A percentile compares a stretch with the other conserved stretches of the same genome.
Conservation (phyloP, 2,113 vertebrate genomes). For the Sorex araneus region DNA sequence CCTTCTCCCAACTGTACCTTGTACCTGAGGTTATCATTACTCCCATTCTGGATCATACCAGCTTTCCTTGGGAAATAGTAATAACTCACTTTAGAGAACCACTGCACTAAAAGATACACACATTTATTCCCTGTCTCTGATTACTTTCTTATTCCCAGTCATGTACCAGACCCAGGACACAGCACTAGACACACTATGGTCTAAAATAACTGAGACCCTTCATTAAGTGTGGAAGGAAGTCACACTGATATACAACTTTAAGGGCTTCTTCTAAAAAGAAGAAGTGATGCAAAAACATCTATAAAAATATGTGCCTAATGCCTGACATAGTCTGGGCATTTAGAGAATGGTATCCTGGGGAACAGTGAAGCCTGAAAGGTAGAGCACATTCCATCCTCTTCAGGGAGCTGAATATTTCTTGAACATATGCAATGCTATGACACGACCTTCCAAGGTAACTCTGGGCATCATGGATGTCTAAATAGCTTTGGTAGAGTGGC, state of each 20-base stretch:
- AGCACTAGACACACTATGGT: not conserved
- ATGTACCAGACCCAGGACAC: not conserved
- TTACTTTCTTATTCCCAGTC: conserved; percentile 24
- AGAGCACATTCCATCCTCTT: conserved; percentile 8
- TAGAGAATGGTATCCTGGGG: conserved; percentile 3
- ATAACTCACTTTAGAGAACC: too few species aligned
- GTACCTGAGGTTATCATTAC: too few species aligned
- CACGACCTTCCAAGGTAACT: too few species aligned
- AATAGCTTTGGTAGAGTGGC: not conserved
- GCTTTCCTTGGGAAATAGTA: too few species aligned
- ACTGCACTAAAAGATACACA: conserved; percentile 3
- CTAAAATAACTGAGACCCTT: not conserved
- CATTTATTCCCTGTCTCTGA: not conserved
- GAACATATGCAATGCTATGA: not conserved
- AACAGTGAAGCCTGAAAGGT: too few species aligned
- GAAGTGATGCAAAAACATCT: not conserved
- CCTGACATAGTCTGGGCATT: not conserved
- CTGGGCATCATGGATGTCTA: not conserved
- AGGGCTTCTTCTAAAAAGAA: not conserved
- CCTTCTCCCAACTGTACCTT: too few species aligned
- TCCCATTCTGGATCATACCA: too few species aligned
- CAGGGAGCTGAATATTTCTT: conserved; percentile 35
- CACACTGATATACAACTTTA: not conserved
- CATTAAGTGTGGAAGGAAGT: not conserved
- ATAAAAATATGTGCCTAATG: not conserved